Base-by-base conservation (phyloP, 2,888 invertebrate genomes). In the Muscina levida region DNA sequence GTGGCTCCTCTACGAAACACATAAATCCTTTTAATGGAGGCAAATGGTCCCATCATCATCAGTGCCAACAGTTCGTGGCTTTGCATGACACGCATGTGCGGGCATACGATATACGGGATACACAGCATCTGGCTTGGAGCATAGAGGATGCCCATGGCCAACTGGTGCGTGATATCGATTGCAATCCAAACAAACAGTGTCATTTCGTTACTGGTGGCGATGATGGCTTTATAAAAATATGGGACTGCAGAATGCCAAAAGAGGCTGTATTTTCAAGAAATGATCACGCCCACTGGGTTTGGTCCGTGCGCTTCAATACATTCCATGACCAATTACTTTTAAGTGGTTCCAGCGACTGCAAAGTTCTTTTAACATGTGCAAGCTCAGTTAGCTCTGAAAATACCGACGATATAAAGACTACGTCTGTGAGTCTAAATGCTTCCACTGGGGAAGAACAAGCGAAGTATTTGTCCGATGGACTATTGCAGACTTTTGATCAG, bases 181-280 rank as follows among this genome's bases (percentile, higher is more conserved):
- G 98, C 88, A 99, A 99, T 91, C 97, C 98, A n/a, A 99, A 99
- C 91, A 96, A 97, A 90, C 98, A 98, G 86, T 98, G 98, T 87
- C 96, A 96, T 85, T 88, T 99, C 82, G 97, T 96, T 0, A 97
- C 96, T 1, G 98, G 97, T 83, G 99, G 99, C 0, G 99, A 99
- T 90, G 99, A 99, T 91, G 98, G 97, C 0, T 95, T 95, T 62
- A 93, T 97, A 15, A 97, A 97, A 88, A 97, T 99, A 85, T 99
- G 99, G 99, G 99, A 99, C 90, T 95, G 96, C 85, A 93, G 99
- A 68, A 95, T 96, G 87, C 92, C 94, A 0, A 92, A 92, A 71
- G 93, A 95, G 82, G 95, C 98, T 0, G 93, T 98, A 4, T 94
- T 96, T 87, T 93, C 94, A 24, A 92, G 96, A 77, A 94, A 94